A percentile compares a stretch with the other conserved stretches of the same genome.
Conservation (phyloP, 2,113 vertebrate species). For the Vidua chalybeata region DNA sequence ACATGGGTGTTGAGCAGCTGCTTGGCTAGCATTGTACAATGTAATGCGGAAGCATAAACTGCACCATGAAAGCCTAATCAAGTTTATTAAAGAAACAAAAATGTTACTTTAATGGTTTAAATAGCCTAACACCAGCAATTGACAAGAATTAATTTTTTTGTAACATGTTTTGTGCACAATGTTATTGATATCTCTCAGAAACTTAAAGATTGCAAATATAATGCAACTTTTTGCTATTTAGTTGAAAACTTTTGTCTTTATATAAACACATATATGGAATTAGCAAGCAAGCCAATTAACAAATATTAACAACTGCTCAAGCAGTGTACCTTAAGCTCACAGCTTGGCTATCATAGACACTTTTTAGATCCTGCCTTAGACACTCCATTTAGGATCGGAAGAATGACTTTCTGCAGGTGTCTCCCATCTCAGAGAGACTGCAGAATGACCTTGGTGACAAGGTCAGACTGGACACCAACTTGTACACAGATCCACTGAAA, state of each 20-base stretch:
- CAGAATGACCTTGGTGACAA: neutral
- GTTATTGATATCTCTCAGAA: neutral
- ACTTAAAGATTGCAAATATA: neutral
- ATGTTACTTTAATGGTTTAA: neutral
- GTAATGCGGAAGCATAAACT: neutral
- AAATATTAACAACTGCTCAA: neutral
- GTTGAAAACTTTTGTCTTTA: neutral
- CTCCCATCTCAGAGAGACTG: neutral
- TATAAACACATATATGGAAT: neutral
- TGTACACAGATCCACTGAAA: neutral
- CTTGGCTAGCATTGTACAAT: neutral
- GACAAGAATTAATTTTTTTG: neutral
- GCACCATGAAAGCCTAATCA: neutral
- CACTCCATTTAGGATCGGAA: neutral
- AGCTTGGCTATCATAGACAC: neutral
- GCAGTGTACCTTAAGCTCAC: neutral
- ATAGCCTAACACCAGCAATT: neutral
- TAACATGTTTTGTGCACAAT: neutral
- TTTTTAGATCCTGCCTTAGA: neutral
- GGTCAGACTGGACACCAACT: neutral
- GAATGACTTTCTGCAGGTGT: neutral
- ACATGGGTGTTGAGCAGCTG: neutral
- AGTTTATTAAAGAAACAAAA: neutral
- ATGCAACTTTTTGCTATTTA: neutral
- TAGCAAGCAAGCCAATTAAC: neutral